Conservation (phyloP, 2,888 invertebrate genomes). For the Prosopocoilus inquinatus region DNA sequence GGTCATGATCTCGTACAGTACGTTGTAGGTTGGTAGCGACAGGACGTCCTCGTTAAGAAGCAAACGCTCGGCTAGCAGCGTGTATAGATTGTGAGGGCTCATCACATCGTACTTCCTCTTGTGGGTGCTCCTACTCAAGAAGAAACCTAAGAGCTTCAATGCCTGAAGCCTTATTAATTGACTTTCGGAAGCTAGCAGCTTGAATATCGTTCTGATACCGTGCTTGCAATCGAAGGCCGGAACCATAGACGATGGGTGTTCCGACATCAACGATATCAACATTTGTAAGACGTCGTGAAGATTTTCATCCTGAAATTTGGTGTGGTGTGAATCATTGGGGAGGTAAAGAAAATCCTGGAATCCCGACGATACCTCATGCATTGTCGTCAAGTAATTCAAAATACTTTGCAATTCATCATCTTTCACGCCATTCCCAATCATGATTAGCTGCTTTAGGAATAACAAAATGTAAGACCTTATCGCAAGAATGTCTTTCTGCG, state of each 20-base stretch:
- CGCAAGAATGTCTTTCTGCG: slow-evolving; percentile 90
- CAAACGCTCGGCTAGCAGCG: slow-evolving; percentile 89
- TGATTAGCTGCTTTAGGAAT: slow-evolving; percentile 93
- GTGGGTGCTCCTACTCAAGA: slow-evolving; percentile 95
- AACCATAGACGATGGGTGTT: slow-evolving; percentile 98
- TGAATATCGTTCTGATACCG: slow-evolving; percentile 95
- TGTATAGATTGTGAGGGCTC: slow-evolving; percentile 98
- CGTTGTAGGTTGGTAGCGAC: slow-evolving; percentile 95
- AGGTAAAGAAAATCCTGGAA: not conserved
- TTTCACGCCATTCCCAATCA: slow-evolving; percentile 95
- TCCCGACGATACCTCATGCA: slow-evolving; percentile 76
- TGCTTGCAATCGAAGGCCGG: slow-evolving; percentile 98
- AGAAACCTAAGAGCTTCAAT: slow-evolving; percentile 94
- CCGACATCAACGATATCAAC: slow-evolving; percentile 95
- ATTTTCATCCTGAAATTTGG: slow-evolving; percentile 81
- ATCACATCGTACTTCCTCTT: slow-evolving; percentile 99
- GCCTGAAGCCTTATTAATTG: slow-evolving; percentile 95
- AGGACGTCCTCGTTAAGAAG: slow-evolving; percentile 85
- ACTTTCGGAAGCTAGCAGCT: slow-evolving; percentile 92
- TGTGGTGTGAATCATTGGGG: not conserved
- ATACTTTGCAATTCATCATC: slow-evolving; percentile 99
- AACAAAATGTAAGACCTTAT: slow-evolving; percentile 93
- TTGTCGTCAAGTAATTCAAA: slow-evolving; percentile 95
- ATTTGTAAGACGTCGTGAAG: slow-evolving; percentile 97
- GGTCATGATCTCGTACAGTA: slow-evolving; percentile 96